phyloP scores from a whole-genome alignment of 2,113 vertebrate species.

The Calypte anna region DNA sequence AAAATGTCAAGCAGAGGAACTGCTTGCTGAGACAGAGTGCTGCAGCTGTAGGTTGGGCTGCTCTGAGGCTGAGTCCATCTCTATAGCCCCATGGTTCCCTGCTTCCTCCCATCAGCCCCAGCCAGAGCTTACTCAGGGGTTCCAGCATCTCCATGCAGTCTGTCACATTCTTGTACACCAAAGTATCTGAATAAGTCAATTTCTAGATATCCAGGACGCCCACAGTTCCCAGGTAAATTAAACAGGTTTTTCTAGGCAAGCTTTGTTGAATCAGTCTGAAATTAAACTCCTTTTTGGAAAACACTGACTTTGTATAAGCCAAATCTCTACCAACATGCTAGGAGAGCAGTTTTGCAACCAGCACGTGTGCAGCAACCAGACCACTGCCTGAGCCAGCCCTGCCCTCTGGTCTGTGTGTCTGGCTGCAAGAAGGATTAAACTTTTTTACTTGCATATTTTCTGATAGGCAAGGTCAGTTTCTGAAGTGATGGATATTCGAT shows the following conservation, averaged over 20 bases:
- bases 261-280: not conserved
- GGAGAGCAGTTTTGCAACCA: not conserved
- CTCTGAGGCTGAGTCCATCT: fast-evolving
- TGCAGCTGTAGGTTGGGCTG: not conserved
- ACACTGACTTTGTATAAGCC: not conserved
- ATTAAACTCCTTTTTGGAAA: not conserved
- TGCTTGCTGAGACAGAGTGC: fast-evolving
- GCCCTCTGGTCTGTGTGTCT: not conserved
- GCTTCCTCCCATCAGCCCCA: not conserved
- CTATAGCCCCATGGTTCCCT: fast-evolving
- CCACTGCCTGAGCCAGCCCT: not conserved
- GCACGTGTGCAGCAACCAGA: fast-evolving
- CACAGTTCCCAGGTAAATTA: not conserved
- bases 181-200: not conserved
- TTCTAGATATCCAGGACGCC: not conserved
- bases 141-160: not conserved
- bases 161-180: not conserved
- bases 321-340: not conserved
- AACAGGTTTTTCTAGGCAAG: not conserved
- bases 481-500: not conserved
- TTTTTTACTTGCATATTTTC: not conserved
- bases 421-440: not conserved
- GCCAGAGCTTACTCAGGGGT: not conserved
- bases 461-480: constrained; percentile 19
- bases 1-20: not conserved